Percentiles rank a stretch among this genome's conserved stretches.
phyloP scores from a whole-genome alignment of 2,113 vertebrate genomes.

The Silurus glanis region DNA sequence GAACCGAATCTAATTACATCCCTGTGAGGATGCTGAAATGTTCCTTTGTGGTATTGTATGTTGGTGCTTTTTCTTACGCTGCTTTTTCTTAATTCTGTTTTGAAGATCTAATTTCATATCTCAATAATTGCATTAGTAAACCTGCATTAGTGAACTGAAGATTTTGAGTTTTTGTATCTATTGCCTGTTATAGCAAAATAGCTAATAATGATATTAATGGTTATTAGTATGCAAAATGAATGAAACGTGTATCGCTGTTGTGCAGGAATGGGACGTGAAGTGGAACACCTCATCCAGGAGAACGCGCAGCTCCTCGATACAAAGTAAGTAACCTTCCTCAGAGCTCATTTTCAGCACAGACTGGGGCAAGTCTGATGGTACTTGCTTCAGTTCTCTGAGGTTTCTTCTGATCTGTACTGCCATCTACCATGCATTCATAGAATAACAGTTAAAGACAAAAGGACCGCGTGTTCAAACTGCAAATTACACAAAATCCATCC shows the following conservation, averaged over 20 bases:
- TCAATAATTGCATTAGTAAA: background rate
- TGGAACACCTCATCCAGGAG: conserved; percentile 97
- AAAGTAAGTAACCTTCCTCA: conserved; percentile 78
- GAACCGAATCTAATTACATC: background rate
- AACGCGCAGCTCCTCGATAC: conserved; percentile 95
- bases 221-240: background rate
- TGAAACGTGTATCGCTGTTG: background rate
- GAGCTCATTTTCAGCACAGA: background rate
- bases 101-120: background rate
- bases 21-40: background rate
- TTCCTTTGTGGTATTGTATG: background rate
- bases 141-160: background rate
- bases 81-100: background rate
- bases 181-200: background rate
- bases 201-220: too few species aligned
- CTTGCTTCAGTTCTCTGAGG: background rate
- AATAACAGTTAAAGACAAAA: background rate
- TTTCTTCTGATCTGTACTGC: conserved; percentile 30
- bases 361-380: too few species aligned
- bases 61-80: background rate
- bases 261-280: conserved; percentile 97
- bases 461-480: background rate
- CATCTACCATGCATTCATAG: conserved; percentile 32
- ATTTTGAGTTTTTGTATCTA: background rate
- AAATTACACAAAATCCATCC: too few species aligned